A percentile compares a stretch with the other conserved stretches of the same genome.
phyloP scores from a whole-genome alignment of 2,797 vertebrate genomes.

The Anguilla anguilla region DNA sequence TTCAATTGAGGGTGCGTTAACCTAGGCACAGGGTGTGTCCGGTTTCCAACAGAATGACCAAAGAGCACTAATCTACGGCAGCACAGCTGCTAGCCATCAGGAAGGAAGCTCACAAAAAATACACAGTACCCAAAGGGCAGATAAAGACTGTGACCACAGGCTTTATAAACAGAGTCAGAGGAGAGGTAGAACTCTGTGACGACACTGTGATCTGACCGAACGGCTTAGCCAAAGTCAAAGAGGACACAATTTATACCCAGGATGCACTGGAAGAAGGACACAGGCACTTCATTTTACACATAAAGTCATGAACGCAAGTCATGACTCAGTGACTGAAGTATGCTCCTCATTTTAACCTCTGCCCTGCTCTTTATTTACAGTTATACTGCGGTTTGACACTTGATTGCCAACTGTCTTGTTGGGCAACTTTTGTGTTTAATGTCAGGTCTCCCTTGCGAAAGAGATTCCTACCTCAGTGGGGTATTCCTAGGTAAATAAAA shows the following conservation, averaged over 20 bases:
- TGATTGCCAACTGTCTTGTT: too few relatives aligned
- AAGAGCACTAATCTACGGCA: constrained; percentile 3
- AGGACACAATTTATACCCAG: neutral
- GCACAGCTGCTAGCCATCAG: neutral
- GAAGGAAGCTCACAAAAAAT: constrained; percentile 16
- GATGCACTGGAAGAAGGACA: neutral
- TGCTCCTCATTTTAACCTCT: too few relatives aligned
- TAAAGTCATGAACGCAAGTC: too few relatives aligned
- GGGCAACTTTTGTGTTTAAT: too few relatives aligned
- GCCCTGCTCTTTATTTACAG: too few relatives aligned
- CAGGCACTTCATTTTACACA: neutral
- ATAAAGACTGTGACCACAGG: constrained; percentile 11
- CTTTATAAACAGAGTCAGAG: neutral
- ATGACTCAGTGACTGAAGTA: too few relatives aligned
- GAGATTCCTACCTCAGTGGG: too few relatives aligned
- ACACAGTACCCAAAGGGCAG: neutral
- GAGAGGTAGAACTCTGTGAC: neutral
- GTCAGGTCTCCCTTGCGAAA: too few relatives aligned
- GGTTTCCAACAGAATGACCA: neutral
- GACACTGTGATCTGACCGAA: neutral
- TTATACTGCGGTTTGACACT: too few relatives aligned
- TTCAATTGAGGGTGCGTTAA: neutral
- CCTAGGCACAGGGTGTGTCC: constrained; percentile 10
- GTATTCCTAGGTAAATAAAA: too few relatives aligned
- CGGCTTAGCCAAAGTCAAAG: neutral